Conservation (phyloP, 92 coral and sea anemone genomes). For the Porites lobata region DNA sequence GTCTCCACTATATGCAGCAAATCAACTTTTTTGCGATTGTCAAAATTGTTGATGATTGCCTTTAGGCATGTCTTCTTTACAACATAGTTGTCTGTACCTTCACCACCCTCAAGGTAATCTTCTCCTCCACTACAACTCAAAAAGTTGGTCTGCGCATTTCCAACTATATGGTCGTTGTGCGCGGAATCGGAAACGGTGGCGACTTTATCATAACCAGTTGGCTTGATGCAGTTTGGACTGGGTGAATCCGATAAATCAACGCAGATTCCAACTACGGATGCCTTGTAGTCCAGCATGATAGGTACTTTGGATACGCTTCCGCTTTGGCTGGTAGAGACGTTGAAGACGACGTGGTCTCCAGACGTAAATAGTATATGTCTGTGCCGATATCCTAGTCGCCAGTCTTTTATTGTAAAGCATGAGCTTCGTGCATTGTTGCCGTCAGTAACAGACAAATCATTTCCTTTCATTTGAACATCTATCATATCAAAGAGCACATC, state of each 20-base stretch:
- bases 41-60: slow-evolving; percentile 43
- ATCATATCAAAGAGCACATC: slow-evolving; percentile 44
- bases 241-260: slow-evolving; percentile 37
- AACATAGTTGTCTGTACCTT: slow-evolving; percentile 65
- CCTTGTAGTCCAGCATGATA: slow-evolving; percentile 46
- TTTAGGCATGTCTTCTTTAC: slow-evolving; percentile 41
- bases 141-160: slow-evolving; percentile 46
- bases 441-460: slow-evolving; percentile 29
- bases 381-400: slow-evolving; percentile 39
- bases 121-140: slow-evolving; percentile 63
- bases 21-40: slow-evolving; percentile 37
- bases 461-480: neutral
- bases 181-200: too few relatives aligned
- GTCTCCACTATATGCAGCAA: slow-evolving; percentile 30
- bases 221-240: neutral
- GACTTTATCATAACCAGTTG: neutral
- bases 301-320: slow-evolving; percentile 50
- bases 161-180: too few relatives aligned
- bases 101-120: slow-evolving; percentile 44
- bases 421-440: slow-evolving; percentile 20
- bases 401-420: slow-evolving; percentile 34
- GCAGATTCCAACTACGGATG: slow-evolving; percentile 11
- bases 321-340: slow-evolving; percentile 8
- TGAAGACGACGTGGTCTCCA: slow-evolving; percentile 58
- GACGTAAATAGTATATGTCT: slow-evolving; percentile 53